Base-by-base conservation (phyloP, 1,140 invertebrate species). In the Lepeophtheirus salmonis region DNA sequence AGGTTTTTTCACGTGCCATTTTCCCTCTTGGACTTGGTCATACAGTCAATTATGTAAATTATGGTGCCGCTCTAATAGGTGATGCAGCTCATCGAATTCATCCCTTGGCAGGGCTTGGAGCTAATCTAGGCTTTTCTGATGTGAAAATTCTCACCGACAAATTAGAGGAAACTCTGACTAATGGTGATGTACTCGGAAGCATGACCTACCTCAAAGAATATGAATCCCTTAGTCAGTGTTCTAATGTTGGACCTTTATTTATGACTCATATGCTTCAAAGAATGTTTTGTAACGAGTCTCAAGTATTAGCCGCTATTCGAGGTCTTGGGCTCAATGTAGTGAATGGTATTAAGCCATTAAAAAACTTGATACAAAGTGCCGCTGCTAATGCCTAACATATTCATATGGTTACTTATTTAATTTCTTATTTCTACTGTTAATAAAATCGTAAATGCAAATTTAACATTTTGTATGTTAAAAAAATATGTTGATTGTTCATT, bases 81-180 rank as follows among this genome's bases (percentile, higher is more conserved):
- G 57, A 59, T 41, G 85, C 62, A 62, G 64, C 63, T 61, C 21
- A 56, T n/a, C n/a, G 21, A 25, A 77, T 98, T 30, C 94, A 98
- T 76, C 95, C 95, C 0, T 70, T 97, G 54, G 95, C 94, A 50
- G 95, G 95, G 0, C 91, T 96, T 72, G 94, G 94, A 12, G 88
- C 97, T 0, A 98, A 98, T 75, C 74, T 98, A 50, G 95, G 95
- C 2, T 94, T 97, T 71, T 87, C 86, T 20, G 96, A 99, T 75
- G 82, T 96, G 0, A 68, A 74, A 13, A 76, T 77, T 64, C 74
- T 99, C 0, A 77, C 80, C 10, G 68, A 81, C 53, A 68, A 80
- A 2, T 68, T 97, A 14, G 76, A 80, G 2, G 76, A 84, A 50
- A 79, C 73, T 80, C 0, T 79, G 80, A 64, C 73, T 77, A 64